phyloP scores from a whole-genome alignment of 2,797 vertebrate species.

The Hozukius guyotensis region DNA sequence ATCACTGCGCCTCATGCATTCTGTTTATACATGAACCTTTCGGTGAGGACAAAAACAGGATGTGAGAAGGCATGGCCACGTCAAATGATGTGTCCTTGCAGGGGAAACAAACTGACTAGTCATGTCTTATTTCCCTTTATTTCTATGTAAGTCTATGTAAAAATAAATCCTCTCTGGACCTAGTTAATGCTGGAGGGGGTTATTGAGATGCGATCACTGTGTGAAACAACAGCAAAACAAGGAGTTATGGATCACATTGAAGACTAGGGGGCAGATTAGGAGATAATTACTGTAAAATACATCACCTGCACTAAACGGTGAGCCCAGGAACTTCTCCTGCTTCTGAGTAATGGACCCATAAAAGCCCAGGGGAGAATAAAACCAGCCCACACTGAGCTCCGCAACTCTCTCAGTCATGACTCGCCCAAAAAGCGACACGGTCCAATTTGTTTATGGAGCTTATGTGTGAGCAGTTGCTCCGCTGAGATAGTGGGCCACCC shows the following conservation, averaged over 20 bases:
- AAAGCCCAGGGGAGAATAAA: conserved; percentile 70
- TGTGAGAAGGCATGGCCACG: conserved; percentile 10
- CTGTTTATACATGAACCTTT: conserved; percentile 26
- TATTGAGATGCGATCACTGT: conserved; percentile 54
- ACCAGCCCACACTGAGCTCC: conserved; percentile 58
- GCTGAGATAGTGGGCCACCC: conserved; percentile 63
- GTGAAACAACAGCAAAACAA: conserved; percentile 59
- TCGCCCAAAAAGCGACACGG: conserved; percentile 45
- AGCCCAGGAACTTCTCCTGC: conserved; percentile 51
- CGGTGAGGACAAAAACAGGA: conserved; percentile 18
- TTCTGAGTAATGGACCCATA: conserved; percentile 74
- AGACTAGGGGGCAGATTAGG: conserved; percentile 58
- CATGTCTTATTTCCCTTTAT: conserved; percentile 25
- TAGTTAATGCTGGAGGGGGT: conserved; percentile 13
- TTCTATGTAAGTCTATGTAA: conserved; percentile 21
- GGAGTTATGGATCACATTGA: conserved; percentile 55
- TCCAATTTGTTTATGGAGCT: conserved; percentile 75
- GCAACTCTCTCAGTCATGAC: conserved; percentile 58
- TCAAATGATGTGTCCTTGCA: conserved; percentile 14
- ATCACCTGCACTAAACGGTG: conserved; percentile 74
- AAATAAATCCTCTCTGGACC: conserved; percentile 23
- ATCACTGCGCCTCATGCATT: conserved; percentile 29
- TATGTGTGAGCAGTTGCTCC: conserved; percentile 61
- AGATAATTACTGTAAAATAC: conserved; percentile 76
- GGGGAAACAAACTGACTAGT: not conserved